phyloP scores from a whole-genome alignment of 2,113 vertebrate genomes.

The Mesocricetus auratus region DNA sequence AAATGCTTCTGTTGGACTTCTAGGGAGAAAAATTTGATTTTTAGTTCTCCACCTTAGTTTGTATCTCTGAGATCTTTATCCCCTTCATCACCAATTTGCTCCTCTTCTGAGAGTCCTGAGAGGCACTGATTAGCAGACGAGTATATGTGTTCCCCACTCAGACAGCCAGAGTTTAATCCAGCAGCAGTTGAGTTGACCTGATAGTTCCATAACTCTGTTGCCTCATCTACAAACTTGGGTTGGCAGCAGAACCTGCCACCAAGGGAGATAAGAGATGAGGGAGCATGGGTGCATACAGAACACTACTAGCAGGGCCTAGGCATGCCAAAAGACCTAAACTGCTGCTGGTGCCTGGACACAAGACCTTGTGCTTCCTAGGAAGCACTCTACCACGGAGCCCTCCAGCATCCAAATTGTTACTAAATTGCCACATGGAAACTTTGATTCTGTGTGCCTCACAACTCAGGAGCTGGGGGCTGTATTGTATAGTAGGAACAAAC shows the following conservation, averaged over 20 bases:
- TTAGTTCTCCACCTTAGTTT: not conserved
- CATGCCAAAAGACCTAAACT: not conserved
- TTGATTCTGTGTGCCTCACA: not conserved
- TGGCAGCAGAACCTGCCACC: not conserved
- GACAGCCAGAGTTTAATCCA: not conserved
- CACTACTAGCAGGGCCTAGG: not conserved
- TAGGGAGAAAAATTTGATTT: not conserved
- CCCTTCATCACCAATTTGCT: not conserved
- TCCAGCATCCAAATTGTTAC: not conserved
- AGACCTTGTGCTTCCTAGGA: not conserved
- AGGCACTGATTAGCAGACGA: not conserved
- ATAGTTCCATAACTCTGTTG: not conserved
- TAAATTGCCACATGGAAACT: not conserved
- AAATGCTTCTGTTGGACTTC: not conserved
- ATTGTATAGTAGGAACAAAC: not conserved
- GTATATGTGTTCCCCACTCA: not conserved
- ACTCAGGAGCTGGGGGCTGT: too few species aligned
- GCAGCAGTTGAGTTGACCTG: not conserved
- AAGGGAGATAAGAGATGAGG: not conserved
- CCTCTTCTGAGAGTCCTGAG: not conserved
- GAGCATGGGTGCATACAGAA: too few species aligned
- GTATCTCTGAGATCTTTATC: not conserved
- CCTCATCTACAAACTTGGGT: not conserved
- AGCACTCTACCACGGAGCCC: not conserved
- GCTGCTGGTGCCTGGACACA: not conserved